phyloP scores from a whole-genome alignment of 1,140 invertebrate genomes.

The Zaprionus tsacasi region DNA sequence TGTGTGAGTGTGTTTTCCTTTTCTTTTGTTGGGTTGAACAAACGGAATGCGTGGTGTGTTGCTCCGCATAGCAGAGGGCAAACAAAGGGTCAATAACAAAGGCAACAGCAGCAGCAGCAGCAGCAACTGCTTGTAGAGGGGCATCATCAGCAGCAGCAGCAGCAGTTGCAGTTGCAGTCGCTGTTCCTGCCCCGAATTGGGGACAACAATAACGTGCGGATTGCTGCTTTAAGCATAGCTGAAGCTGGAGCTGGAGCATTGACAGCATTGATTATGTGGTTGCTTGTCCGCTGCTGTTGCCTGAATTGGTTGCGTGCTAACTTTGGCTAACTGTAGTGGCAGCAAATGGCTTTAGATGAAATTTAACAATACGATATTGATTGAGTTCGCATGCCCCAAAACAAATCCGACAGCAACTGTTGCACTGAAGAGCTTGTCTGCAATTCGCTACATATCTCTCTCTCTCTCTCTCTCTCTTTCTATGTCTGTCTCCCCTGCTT shows the following conservation, averaged over 20 bases:
- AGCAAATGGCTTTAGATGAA: slow-evolving; percentile 50
- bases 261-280: slow-evolving; percentile 70
- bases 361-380: slow-evolving; percentile 80
- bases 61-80: slow-evolving; percentile 41
- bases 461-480: background rate
- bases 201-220: slow-evolving; percentile 24
- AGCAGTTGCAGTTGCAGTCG: slow-evolving; percentile 20
- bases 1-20: slow-evolving; percentile 55
- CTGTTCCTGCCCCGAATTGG: background rate
- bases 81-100: slow-evolving; percentile 73
- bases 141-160: slow-evolving; percentile 8
- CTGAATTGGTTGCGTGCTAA: slow-evolving; percentile 32
- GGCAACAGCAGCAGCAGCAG: slow-evolving; percentile 18
- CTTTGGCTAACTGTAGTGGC: slow-evolving; percentile 26
- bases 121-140: background rate
- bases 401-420: slow-evolving; percentile 70
- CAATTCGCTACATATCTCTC: background rate
- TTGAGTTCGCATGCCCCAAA: slow-evolving; percentile 49
- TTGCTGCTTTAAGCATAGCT: slow-evolving; percentile 52
- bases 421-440: slow-evolving; percentile 40
- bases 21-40: slow-evolving; percentile 66
- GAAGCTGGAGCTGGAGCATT: slow-evolving; percentile 41
- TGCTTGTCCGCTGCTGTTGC: slow-evolving; percentile 29
- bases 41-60: slow-evolving; percentile 60
- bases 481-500: background rate